A percentile compares a stretch with the other conserved stretches of the same genome.
These are phyloP conservation scores for Buphagus erythrorhynchus DNA, from an alignment of 2,797 vertebrate genomes.

Conservation along the genomic window DNA sequence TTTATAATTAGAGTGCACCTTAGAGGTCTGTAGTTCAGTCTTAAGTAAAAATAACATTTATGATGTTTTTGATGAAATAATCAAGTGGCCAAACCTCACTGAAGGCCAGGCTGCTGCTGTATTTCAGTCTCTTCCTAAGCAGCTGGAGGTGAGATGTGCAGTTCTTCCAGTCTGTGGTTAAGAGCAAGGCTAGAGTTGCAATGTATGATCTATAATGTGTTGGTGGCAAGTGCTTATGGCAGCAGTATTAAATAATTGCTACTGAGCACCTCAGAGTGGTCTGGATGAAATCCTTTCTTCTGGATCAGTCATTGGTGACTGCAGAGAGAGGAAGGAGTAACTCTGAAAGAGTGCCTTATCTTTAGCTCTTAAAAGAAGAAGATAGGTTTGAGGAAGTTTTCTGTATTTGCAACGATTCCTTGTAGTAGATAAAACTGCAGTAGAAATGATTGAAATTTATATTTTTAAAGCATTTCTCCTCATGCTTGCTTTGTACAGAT, in stretches of 20 bases:
- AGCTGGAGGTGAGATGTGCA: background rate
- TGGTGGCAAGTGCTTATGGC: background rate
- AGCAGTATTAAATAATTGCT: background rate
- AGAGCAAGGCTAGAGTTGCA: background rate
- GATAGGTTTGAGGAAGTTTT: background rate
- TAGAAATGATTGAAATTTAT: background rate
- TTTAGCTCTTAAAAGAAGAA: background rate
- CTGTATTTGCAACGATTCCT: background rate
- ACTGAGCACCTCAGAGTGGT: background rate
- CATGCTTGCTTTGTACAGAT: background rate
- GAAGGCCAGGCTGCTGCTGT: background rate
- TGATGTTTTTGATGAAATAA: background rate
- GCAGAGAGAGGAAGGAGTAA: too few relatives aligned
- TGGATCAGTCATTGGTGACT: background rate
- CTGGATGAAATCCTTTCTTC: background rate
- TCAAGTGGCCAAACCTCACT: background rate
- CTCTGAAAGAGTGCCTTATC: background rate
- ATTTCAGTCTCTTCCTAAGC: background rate
- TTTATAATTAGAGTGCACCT: background rate
- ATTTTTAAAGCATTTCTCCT: background rate
- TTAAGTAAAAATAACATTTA: background rate
- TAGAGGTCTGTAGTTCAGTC: background rate
- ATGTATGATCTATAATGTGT: accelerated
- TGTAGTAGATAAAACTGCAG: background rate
- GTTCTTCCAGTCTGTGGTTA: background rate